These are phyloP conservation scores for Rhinogobio ventralis DNA, from an alignment of 2,797 vertebrate genomes.

Conservation along the genomic window DNA sequence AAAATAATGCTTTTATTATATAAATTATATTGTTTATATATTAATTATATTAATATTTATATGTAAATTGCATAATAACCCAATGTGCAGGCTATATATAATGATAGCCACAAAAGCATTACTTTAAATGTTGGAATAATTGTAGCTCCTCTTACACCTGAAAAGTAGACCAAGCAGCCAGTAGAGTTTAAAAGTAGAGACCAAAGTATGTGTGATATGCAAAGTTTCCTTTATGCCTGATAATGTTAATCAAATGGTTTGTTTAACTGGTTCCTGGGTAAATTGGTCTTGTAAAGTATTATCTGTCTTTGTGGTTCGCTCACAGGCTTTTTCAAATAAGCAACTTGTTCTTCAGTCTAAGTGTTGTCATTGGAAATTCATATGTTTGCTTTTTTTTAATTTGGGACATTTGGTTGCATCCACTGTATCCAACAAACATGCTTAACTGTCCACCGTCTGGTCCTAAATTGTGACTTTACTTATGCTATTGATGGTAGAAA, in stretches of 20 bases:
- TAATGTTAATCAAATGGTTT: conserved; percentile 4
- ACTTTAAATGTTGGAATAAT: not conserved
- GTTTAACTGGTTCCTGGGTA: conserved; percentile 17
- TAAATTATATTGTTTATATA: not conserved
- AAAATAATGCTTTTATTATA: not conserved
- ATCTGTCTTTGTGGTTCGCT: conserved; percentile 27
- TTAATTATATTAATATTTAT: not conserved
- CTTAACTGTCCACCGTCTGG: not conserved
- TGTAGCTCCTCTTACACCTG: not conserved
- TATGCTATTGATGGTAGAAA: not conserved
- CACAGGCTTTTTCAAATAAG: conserved; percentile 12
- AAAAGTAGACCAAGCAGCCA: not conserved
- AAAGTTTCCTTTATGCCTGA: conserved; percentile 39
- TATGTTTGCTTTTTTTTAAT: conserved; percentile 30
- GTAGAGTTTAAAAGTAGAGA: not conserved
- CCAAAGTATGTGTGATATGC: conserved; percentile 32
- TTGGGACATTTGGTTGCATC: not conserved
- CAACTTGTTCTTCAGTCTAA: conserved; percentile 9
- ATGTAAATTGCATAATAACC: not conserved
- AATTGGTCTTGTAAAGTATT: conserved; percentile 17
- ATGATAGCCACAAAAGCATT: not conserved
- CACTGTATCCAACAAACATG: not conserved
- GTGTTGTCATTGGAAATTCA: not conserved
- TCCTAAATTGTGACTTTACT: not conserved
- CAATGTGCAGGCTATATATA: not conserved